Conservation (phyloP, 2,797 vertebrate species). For the Nothura maculosa region DNA sequence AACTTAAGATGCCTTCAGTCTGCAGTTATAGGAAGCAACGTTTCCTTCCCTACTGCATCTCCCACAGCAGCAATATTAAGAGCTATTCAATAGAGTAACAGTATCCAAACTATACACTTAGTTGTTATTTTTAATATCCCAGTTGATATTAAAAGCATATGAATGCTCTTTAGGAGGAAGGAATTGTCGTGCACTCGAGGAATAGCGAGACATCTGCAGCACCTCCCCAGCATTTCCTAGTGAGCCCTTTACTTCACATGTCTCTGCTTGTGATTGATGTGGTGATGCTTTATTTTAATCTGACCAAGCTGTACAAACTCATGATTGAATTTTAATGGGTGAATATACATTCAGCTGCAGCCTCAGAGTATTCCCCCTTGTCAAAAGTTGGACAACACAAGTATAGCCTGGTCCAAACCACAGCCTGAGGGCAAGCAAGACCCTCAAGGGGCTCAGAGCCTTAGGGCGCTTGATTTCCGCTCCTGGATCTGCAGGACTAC, state of each 20-base stretch:
- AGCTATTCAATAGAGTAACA: constrained; percentile 48
- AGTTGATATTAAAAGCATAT: constrained; percentile 65
- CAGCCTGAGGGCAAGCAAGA: background rate
- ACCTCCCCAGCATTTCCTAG: fast-evolving
- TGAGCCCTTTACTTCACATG: background rate
- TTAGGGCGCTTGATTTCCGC: background rate
- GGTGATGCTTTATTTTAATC: background rate
- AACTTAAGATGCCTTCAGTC: background rate
- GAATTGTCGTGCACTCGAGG: constrained; percentile 45
- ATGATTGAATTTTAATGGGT: background rate
- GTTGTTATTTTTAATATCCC: constrained; percentile 38
- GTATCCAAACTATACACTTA: constrained; percentile 22
- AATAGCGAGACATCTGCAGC: background rate
- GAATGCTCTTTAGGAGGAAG: constrained; percentile 14
- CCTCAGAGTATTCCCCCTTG: background rate
- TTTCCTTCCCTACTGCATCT: background rate
- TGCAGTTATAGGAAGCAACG: background rate
- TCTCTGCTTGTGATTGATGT: background rate
- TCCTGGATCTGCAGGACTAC: background rate
- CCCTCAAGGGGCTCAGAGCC: background rate
- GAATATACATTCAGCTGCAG: background rate
- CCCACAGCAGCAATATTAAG: constrained; percentile 12
- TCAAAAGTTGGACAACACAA: background rate
- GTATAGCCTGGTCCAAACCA: background rate
- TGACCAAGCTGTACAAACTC: background rate